phyloP scores from a whole-genome alignment of 2,113 vertebrate species.

The Plestiodon gilberti region DNA sequence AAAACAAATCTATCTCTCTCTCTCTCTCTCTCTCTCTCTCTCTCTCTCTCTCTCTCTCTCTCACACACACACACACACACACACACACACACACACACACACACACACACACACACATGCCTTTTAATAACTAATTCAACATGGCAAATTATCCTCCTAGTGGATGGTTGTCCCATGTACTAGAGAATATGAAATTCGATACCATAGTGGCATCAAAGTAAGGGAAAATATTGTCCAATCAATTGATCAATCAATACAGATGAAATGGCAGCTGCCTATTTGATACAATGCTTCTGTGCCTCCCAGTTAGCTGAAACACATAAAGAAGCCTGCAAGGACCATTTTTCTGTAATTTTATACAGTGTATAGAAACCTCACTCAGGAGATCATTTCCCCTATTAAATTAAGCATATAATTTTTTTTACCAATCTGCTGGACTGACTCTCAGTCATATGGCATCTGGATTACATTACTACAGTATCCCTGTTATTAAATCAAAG shows the following conservation, averaged over 20 bases:
- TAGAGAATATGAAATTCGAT: background rate
- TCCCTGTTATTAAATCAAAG: background rate
- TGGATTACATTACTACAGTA: constrained; percentile 10
- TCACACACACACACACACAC: too few relatives aligned
- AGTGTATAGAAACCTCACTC: background rate
- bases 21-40: too few relatives aligned
- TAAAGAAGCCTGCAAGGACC: background rate
- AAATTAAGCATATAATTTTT: background rate
- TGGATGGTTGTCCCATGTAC: background rate
- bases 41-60: too few relatives aligned
- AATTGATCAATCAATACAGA: background rate
- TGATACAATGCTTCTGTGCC: background rate
- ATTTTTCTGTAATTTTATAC: background rate
- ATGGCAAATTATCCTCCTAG: background rate
- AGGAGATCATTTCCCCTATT: background rate
- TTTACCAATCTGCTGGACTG: background rate
- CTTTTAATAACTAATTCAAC: background rate
- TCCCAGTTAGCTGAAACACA: background rate
- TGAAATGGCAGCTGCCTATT: background rate
- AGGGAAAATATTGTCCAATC: background rate
- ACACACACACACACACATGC: too few relatives aligned
- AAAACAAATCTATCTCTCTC: too few relatives aligned
- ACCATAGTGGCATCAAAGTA: background rate
- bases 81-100: too few relatives aligned
- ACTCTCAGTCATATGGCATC: constrained; percentile 1